Evolutionary conservation across 2,113 vertebrate species (phyloP).

Genomic region (Prolemur simus): DNA sequence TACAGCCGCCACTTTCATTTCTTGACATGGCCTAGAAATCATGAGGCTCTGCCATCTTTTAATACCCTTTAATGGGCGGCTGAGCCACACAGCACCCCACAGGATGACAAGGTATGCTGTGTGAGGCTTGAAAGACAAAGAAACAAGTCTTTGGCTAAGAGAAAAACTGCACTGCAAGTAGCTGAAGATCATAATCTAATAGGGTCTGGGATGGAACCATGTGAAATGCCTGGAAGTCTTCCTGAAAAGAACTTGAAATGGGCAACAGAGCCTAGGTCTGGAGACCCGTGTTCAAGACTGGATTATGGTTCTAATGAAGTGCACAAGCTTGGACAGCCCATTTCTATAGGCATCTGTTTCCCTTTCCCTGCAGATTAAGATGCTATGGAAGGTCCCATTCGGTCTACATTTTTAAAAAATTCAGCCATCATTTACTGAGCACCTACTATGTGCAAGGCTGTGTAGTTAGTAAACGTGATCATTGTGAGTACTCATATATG

Average conservation of each 20-base stretch:
- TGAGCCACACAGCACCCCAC: fast-evolving
- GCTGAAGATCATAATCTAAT: neutral
- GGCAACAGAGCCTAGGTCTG: neutral
- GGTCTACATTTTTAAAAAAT: neutral
- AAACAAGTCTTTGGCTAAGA: neutral
- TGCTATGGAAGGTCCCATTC: neutral
- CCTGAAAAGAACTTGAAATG: neutral
- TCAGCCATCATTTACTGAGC: neutral
- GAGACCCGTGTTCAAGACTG: neutral
- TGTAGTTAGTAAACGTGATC: neutral
- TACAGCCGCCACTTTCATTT: neutral
- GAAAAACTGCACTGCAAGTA: neutral
- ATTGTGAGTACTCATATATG: neutral
- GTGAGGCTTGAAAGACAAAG: neutral
- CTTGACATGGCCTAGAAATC: neutral
- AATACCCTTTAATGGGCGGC: neutral
- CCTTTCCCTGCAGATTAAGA: neutral
- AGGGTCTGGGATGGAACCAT: neutral
- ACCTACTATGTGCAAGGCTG: neutral
- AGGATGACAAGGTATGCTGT: neutral
- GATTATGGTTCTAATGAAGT: neutral
- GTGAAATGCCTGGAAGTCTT: neutral
- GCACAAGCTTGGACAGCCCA: neutral
- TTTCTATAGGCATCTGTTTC: neutral
- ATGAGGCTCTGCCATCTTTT: neutral